A percentile compares a stretch with the other conserved stretches of the same genome.
Conservation (phyloP, 2,113 vertebrate species). For the Perccottus glenii region DNA sequence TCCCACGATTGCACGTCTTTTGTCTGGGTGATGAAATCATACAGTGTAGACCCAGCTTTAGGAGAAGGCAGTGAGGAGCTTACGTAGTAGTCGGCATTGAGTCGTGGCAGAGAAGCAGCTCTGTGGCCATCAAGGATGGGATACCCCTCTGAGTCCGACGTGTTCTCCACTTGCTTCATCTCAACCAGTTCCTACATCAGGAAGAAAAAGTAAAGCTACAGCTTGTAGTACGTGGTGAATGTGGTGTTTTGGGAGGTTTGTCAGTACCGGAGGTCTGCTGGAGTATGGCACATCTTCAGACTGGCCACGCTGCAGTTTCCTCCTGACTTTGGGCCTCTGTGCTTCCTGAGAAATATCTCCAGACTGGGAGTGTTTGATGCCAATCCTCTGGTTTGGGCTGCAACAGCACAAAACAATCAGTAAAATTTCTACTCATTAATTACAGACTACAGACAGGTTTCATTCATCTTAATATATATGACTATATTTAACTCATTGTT, state of each 20-base stretch:
- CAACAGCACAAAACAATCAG: background rate
- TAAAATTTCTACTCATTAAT: no score
- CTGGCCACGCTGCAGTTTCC: conserved; percentile 84
- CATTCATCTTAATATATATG: no score
- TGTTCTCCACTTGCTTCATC: conserved; percentile 84
- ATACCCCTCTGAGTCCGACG: conserved; percentile 80
- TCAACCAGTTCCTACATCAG: conserved; percentile 82
- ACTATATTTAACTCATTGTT: no score
- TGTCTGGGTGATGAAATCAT: no score
- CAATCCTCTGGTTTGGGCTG: conserved; percentile 80
- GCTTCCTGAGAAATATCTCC: conserved; percentile 83
- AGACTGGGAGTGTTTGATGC: conserved; percentile 87
- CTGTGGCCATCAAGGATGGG: conserved; percentile 88
- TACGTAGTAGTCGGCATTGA: conserved; percentile 93
- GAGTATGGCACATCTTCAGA: conserved; percentile 84
- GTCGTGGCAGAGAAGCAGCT: conserved; percentile 92
- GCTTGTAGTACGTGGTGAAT: no score
- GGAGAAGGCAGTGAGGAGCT: conserved; percentile 35
- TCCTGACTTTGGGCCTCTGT: conserved; percentile 77
- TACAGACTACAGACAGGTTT: no score
- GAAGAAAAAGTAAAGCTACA: background rate
- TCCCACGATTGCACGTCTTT: no score
- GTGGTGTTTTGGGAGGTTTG: background rate
- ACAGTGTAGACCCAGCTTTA: no score
- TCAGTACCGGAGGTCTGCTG: conserved; percentile 70